phyloP scores from a whole-genome alignment of 1,140 invertebrate genomes.

The Eubasilissa regina region DNA sequence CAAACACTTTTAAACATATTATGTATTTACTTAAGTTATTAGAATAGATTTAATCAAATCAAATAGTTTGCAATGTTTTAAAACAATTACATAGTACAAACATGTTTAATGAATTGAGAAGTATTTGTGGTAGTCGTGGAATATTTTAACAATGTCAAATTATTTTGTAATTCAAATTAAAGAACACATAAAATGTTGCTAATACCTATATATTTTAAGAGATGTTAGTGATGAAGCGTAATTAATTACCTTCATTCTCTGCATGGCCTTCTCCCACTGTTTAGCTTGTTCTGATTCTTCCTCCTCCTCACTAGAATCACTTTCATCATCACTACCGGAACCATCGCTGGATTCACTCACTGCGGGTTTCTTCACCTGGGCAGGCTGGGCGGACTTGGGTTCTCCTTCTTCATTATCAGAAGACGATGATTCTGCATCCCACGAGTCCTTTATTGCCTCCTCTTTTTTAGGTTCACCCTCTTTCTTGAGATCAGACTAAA shows the following conservation, averaged over 20 bases:
- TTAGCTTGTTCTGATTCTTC: constrained; percentile 73
- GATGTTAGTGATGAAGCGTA: no score
- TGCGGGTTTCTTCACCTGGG: constrained; percentile 58
- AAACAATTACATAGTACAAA: no score
- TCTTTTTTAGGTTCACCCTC: constrained; percentile 70
- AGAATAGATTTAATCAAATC: no score
- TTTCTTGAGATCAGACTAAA: constrained; percentile 65
- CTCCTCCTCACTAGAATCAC: constrained; percentile 67
- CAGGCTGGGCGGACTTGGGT: constrained; percentile 48
- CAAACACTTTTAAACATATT: no score
- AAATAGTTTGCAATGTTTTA: no score
- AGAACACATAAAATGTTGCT: no score
- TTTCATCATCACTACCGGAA: constrained; percentile 71
- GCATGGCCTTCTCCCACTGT: constrained; percentile 69
- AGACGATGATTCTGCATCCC: constrained; percentile 84
- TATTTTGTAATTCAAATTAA: no score
- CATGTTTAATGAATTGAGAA: no score
- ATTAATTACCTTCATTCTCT: constrained; percentile 77
- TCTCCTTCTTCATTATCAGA: constrained; percentile 75
- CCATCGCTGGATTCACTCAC: constrained; percentile 67
- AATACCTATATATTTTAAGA: no score
- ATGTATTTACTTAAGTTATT: no score
- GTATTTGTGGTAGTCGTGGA: no score
- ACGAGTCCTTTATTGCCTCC: constrained; percentile 84
- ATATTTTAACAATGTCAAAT: no score